phyloP scores from a whole-genome alignment of 2,888 invertebrate species.

The Apamea sordens region DNA sequence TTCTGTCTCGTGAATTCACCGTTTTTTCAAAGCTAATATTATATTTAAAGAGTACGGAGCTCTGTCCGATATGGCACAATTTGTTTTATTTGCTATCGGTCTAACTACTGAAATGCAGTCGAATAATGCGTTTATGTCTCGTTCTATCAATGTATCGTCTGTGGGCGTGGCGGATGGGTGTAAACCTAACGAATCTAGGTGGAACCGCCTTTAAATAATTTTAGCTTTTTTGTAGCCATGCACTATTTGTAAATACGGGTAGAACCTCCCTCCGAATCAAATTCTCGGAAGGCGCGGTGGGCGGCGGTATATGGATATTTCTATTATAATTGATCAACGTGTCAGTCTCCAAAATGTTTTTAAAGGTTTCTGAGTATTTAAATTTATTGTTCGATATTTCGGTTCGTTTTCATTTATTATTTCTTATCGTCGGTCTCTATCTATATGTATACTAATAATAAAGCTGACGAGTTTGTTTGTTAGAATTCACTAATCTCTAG shows the following conservation, averaged over 20 bases:
- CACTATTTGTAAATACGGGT: conserved; percentile 10
- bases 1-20: background rate
- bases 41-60: background rate
- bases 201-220: background rate
- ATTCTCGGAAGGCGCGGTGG: background rate
- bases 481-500: background rate
- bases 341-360: background rate
- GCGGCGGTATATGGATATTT: background rate
- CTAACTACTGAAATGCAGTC: background rate
- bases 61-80: background rate
- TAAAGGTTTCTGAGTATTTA: background rate
- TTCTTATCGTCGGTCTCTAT: background rate
- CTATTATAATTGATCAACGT: too few species aligned
- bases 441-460: background rate
- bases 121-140: background rate
- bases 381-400: background rate
- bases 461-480: background rate
- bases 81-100: background rate
- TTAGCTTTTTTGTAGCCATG: background rate
- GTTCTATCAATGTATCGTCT: background rate
- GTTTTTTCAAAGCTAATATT: background rate
- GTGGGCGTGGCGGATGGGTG: conserved; percentile 27
- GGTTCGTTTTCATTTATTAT: background rate
- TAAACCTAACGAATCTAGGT: background rate
- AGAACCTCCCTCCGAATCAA: conserved; percentile 1